Base-by-base conservation (phyloP, 1,140 invertebrate species). In the Zaprionus nigranus region DNA sequence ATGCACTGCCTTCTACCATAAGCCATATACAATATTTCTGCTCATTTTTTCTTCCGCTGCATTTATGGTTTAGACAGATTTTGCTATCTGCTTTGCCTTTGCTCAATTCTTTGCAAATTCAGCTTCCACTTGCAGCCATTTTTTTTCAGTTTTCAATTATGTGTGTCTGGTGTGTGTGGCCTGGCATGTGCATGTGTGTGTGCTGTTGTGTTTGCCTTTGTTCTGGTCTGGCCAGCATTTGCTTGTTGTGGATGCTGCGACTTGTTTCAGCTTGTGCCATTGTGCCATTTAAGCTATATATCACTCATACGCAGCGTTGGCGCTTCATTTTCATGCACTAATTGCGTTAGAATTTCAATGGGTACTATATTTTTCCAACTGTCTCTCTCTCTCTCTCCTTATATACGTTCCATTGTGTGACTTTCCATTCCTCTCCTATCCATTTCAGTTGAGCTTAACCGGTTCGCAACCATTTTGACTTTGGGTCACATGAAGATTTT, bases 291-390 rank as follows among this genome's bases (percentile, higher is more conserved):
- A 90, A 85, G 85, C 85, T 76, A 88, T 88, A 88, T 88, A 90
- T 88, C 85, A 88, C 86, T 88, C 86, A 90, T 85, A 90, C 86
- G 86, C 86, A 90, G 82, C 72, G 79, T 81, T 81, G 81, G 59
- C 79, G 82, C 75, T 88, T 90, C 83, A 88, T 90, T 88, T 88
- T 88, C 86, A 90, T 88, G 86, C 81, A 90, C 85, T 90, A 88
- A 88, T 88, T 88, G 84, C 78, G 84, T 85, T 88, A 90, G 84
- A 90, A 90, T 88, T 88, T 90, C 84, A 90, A 88, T 88, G 79
- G 67, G 28, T 26, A 51, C 24, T 17, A 13, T 26, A 13, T n/a
- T 30, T 65, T 24, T 15, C 12, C 20, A 20, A 17, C 34, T 34
- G 28, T 46, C 11, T 17, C 4, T 38, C 7, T 22, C 5, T 36